phyloP scores from a whole-genome alignment of 2,888 invertebrate genomes.

The Euzetes globulus region DNA sequence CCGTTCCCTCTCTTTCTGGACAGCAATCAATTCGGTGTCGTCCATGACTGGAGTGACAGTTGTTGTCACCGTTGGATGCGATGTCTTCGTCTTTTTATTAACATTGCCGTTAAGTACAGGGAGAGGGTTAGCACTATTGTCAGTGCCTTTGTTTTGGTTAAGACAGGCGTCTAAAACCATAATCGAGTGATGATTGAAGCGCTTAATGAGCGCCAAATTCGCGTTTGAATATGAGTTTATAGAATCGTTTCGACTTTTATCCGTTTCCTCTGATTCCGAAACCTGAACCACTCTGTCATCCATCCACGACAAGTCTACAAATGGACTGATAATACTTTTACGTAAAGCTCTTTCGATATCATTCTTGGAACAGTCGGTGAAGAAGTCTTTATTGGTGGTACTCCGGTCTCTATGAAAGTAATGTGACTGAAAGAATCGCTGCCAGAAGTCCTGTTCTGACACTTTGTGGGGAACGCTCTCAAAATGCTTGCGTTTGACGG shows the following conservation, averaged over 20 bases:
- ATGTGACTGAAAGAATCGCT: conserved; percentile 98
- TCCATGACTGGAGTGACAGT: background rate
- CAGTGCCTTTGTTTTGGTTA: background rate
- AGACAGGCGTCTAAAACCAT: conserved; percentile 61
- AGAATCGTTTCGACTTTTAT: conserved; percentile 20
- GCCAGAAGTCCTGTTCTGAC: conserved; percentile 97
- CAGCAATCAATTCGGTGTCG: conserved; percentile 20
- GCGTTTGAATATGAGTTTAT: conserved; percentile 33
- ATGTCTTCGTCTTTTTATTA: conserved; percentile 17
- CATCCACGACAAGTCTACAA: conserved; percentile 74
- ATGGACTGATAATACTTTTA: conserved; percentile 58
- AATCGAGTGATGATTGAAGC: conserved; percentile 94
- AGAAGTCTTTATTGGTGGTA: conserved; percentile 79
- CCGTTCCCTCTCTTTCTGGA: conserved; percentile 8
- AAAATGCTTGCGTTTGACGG: conserved; percentile 89
- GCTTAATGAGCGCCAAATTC: conserved; percentile 84
- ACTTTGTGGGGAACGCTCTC: conserved; percentile 93
- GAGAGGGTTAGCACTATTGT: background rate
- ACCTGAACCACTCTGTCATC: conserved; percentile 51
- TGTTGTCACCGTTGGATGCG: background rate
- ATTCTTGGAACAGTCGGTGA: conserved; percentile 92
- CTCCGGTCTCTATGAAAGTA: conserved; percentile 78
- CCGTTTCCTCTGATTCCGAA: conserved; percentile 22
- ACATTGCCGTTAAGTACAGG: conserved; percentile 24
- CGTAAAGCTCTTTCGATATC: conserved; percentile 42